Conservation (phyloP, 2,797 vertebrate species). For the Coregonus suidteri region DNA sequence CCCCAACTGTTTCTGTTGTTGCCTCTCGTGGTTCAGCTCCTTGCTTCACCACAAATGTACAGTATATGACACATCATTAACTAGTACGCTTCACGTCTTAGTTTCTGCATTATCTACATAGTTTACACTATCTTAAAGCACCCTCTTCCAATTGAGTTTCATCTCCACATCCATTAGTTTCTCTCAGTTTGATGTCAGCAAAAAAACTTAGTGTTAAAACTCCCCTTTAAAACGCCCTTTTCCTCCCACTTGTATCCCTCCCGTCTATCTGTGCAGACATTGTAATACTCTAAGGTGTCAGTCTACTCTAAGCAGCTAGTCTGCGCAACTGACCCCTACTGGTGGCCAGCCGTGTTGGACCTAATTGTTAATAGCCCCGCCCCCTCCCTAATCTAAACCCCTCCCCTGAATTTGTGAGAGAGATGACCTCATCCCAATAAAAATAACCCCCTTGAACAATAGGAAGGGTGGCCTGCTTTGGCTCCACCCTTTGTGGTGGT, state of each 20-base stretch:
- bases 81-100: constrained; percentile 32
- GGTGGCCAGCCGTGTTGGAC: background rate
- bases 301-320: constrained; percentile 2
- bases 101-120: constrained; percentile 67
- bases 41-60: too few species aligned
- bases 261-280: background rate
- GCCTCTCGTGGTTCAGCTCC: too few species aligned
- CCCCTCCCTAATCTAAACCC: background rate
- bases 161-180: constrained; percentile 24
- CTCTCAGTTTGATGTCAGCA: constrained; percentile 7
- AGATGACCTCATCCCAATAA: background rate
- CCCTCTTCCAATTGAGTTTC: constrained; percentile 53
- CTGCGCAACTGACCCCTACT: background rate
- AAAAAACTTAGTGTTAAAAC: constrained; percentile 4
- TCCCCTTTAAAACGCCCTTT: background rate
- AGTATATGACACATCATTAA: constrained; percentile 33
- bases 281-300: constrained; percentile 6
- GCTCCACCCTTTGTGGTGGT: background rate
- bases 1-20: too few species aligned
- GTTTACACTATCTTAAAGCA: constrained; percentile 66
- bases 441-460: background rate
- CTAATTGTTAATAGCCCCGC: background rate
- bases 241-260: background rate
- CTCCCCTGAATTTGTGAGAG: background rate
- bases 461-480: background rate